Percentiles rank a stretch among this genome's conserved stretches.
phyloP scores from a whole-genome alignment of 2,888 invertebrate genomes.

The Oscheius sp. region DNA sequence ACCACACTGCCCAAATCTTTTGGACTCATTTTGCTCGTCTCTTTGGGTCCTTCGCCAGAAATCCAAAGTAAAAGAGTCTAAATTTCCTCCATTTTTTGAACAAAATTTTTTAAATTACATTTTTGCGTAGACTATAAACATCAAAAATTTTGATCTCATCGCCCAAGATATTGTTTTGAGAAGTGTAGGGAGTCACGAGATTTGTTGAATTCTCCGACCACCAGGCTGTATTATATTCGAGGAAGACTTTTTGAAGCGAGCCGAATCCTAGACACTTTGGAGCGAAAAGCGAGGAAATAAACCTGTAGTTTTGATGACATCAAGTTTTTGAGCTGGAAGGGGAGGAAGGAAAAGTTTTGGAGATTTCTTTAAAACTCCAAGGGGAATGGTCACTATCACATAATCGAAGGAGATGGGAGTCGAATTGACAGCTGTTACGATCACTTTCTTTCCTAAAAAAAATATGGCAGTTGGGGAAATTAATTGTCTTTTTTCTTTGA shows the following conservation, averaged over 20 bases:
- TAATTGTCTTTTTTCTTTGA: too few relatives aligned
- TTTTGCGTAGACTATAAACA: not conserved
- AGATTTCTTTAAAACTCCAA: conserved; percentile 55
- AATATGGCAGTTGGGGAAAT: too few relatives aligned
- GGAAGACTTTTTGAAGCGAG: conserved; percentile 53
- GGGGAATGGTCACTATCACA: conserved; percentile 59
- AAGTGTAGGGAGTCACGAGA: conserved; percentile 7
- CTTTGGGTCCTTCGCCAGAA: conserved; percentile 16
- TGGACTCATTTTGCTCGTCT: not conserved
- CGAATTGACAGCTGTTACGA: not conserved
- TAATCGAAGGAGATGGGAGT: not conserved
- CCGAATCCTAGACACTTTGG: conserved; percentile 47
- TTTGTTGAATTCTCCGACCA: conserved; percentile 39
- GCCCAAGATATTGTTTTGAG: conserved; percentile 2
- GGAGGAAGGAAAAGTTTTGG: conserved; percentile 49
- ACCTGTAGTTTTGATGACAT: conserved; percentile 54
- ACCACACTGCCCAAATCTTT: not conserved
- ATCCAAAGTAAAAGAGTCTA: conserved; percentile 17
- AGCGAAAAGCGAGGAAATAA: not conserved
- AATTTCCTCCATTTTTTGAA: not conserved
- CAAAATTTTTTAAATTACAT: not conserved
- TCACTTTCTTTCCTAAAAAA: conserved; percentile 2
- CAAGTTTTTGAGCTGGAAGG: conserved; percentile 41
- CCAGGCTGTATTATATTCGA: conserved; percentile 56
- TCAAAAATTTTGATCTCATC: not conserved